Evolutionary conservation across 2,797 vertebrate species (phyloP).

Genomic region (Chromobotia macracanthus): DNA sequence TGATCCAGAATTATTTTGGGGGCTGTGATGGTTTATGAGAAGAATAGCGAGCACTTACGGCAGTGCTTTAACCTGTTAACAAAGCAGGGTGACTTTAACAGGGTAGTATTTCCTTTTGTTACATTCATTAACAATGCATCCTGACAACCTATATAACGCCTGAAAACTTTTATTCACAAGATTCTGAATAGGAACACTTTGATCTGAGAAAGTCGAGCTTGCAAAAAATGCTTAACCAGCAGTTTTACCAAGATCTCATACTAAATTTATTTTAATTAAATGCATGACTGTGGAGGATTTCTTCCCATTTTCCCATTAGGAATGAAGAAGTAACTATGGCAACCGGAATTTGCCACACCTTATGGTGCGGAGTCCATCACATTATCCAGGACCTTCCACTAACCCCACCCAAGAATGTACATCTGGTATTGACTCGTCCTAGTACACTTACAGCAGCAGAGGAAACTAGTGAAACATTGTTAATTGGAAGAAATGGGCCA

Average conservation of each 20-base stretch:
- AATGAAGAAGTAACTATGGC: not conserved
- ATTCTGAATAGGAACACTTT: not conserved
- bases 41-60: not conserved
- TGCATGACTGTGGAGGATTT: too few relatives aligned
- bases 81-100: not conserved
- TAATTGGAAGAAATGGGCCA: conserved; percentile 1
- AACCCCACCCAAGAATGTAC: not conserved
- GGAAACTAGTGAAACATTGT: not conserved
- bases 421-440: not conserved
- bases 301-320: too few relatives aligned
- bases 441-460: not conserved
- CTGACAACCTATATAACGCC: not conserved
- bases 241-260: too few relatives aligned
- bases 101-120: not conserved
- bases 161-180: not conserved
- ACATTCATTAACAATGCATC: not conserved
- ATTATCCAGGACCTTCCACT: too few relatives aligned
- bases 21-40: not conserved
- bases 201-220: too few relatives aligned
- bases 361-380: too few relatives aligned
- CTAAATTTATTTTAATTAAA: too few relatives aligned
- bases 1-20: not conserved
- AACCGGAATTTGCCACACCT: not conserved
- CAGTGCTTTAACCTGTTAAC: conserved; percentile 3
- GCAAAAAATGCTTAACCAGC: too few relatives aligned